Evolutionary conservation across 2,113 vertebrate genomes (phyloP).

Genomic region (Psettodes erumei): DNA sequence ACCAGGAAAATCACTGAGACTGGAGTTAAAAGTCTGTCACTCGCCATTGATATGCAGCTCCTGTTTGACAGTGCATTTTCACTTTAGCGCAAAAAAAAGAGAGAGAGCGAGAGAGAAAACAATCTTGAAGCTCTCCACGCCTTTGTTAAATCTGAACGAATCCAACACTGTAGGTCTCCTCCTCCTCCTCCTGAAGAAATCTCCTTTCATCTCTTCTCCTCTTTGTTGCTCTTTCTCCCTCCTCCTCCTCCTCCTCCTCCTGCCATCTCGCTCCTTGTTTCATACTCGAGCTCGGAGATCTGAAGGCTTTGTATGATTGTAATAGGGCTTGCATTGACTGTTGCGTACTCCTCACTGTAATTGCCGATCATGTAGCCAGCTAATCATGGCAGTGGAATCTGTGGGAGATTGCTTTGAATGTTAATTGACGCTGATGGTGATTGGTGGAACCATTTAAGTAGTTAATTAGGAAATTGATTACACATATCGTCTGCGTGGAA

Average conservation of each 20-base stretch:
- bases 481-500: slow-evolving; percentile 47
- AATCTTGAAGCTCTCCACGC: slow-evolving; percentile 59
- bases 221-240: slow-evolving; percentile 69
- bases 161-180: slow-evolving; percentile 66
- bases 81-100: slow-evolving; percentile 36
- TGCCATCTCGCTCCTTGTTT: slow-evolving; percentile 61
- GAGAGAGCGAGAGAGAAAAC: slow-evolving; percentile 57
- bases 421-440: slow-evolving; percentile 77
- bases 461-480: slow-evolving; percentile 75
- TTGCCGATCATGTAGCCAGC: slow-evolving; percentile 72
- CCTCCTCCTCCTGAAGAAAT: slow-evolving; percentile 70
- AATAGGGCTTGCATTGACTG: slow-evolving; percentile 51
- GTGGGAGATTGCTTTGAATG: slow-evolving; percentile 66
- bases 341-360: slow-evolving; percentile 65
- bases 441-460: slow-evolving; percentile 72
- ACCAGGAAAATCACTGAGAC: slow-evolving; percentile 51
- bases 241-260: slow-evolving; percentile 45
- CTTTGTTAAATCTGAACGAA: slow-evolving; percentile 72
- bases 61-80: slow-evolving; percentile 63
- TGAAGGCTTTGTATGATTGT: slow-evolving; percentile 68
- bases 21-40: slow-evolving; percentile 61
- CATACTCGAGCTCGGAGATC: slow-evolving; percentile 58
- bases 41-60: slow-evolving; percentile 50
- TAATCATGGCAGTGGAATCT: slow-evolving; percentile 71
- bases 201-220: slow-evolving; percentile 72